Evolutionary conservation across 2,113 vertebrate genomes (phyloP).

Genomic region (Zootoca vivipara): DNA sequence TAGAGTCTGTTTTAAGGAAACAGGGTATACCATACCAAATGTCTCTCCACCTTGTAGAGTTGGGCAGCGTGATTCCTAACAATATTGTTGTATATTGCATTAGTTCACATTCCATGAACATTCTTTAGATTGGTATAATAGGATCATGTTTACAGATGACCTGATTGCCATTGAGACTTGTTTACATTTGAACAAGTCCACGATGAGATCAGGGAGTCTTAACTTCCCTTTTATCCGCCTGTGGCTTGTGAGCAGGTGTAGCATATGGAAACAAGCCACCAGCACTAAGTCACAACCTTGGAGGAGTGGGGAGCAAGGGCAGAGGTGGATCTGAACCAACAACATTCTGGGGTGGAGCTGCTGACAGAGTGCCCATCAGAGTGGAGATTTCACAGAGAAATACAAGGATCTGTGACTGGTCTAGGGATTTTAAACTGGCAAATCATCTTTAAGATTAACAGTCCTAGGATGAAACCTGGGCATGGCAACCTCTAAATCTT

Average conservation of each 20-base stretch:
- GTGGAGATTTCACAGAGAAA: background rate
- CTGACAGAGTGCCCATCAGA: background rate
- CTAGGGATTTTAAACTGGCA: background rate
- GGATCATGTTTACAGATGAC: background rate
- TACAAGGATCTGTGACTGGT: background rate
- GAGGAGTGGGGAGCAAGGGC: background rate
- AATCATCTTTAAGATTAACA: background rate
- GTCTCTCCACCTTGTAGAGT: background rate
- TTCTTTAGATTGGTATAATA: background rate
- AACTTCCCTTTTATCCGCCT: background rate
- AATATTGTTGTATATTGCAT: conserved; percentile 35
- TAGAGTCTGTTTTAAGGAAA: conserved; percentile 26
- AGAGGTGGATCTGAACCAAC: background rate
- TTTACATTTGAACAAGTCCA: background rate
- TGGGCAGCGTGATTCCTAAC: background rate
- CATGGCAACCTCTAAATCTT: background rate
- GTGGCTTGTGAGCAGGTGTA: background rate
- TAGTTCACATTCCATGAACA: conserved; percentile 51
- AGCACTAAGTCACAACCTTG: too few species aligned
- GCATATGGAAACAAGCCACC: background rate
- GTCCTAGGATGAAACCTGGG: background rate
- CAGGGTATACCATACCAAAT: background rate
- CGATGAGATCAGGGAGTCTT: background rate
- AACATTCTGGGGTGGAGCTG: background rate
- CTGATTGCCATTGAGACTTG: background rate